These are phyloP conservation scores for Hypercompe scribonia DNA, from an alignment of 2,888 invertebrate genomes.

Conservation along the genomic window DNA sequence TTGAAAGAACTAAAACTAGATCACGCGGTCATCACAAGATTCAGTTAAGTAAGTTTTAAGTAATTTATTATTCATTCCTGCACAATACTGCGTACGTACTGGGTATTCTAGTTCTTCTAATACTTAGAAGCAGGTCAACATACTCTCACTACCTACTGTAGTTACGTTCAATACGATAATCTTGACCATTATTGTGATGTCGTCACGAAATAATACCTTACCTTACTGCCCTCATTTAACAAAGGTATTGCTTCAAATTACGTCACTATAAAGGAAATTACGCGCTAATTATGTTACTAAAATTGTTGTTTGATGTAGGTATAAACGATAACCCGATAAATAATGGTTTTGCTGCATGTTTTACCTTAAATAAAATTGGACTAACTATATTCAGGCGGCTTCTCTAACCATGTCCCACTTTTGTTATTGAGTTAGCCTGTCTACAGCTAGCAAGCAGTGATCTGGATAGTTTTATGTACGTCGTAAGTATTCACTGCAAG, in stretches of 20 bases:
- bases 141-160: constrained; percentile 1
- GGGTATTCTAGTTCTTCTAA: not conserved
- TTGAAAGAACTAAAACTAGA: not conserved
- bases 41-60: not conserved
- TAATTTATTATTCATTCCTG: not conserved
- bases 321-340: not conserved
- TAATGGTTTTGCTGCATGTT: not conserved
- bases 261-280: constrained; percentile 31
- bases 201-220: constrained; percentile 15
- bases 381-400: not conserved
- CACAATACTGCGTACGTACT: not conserved
- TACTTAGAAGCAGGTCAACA: constrained; percentile 14
- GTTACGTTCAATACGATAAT: constrained; percentile 8
- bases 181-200: constrained; percentile 5
- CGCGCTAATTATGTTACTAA: constrained; percentile 13
- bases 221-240: constrained; percentile 48
- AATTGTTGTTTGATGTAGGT: not conserved
- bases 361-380: not conserved
- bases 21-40: constrained; percentile 20
- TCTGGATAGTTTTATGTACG: constrained; percentile 46
- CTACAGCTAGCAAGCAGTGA: constrained; percentile 38
- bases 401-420: constrained; percentile 25
- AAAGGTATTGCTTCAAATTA: constrained; percentile 53
- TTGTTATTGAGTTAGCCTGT: constrained; percentile 35
- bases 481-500: constrained; percentile 65